Base-by-base conservation (phyloP, 2,113 vertebrate genomes). In the Cryptomyrus ogoouensis region DNA sequence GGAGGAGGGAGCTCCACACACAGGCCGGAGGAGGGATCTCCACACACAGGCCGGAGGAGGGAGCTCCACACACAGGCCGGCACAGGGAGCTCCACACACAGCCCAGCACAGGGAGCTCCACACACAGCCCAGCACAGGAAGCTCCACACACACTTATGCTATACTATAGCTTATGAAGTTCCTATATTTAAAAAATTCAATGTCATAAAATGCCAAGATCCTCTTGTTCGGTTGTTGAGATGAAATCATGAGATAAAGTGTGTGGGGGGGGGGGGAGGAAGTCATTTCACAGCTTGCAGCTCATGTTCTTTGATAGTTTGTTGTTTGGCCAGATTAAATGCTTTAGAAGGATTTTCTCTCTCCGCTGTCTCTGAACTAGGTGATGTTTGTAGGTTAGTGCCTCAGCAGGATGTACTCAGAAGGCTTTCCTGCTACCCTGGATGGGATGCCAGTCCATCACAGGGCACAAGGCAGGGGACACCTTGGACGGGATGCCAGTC, bases 311-410 rank as follows among this genome's bases (percentile, higher is more conserved):
- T 85, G 44, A 46, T 27, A 85, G 17, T n/a, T 21, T 85, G 24
- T 85, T 85, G 44, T 49, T 85, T 27, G 21, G 42, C n/a, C 83
- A n/a, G 42, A 85, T 85, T 47, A 85, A 85, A 85, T 85, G 21
- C 10, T 44, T 85, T 49, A 85, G 4, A 50, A n/a, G 46, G 44
- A 50, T 85, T 27, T 85, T 27, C 46, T n/a, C 47, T n/a, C 6
- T 46, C 24, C 3, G n/a, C 83, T 49, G 46, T 24, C 10, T 85
- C 47, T 47, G n/a, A 27, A 47, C 10, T 49, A 85, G 83, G 21
- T 49, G 17, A 21, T 27, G 3, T 24, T 49, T 47, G 83, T 12
- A 46, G 19, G 42, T 7, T 19, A 84, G 44, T 21, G 83, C 19
- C 15, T 47, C 83, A 24, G 21, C 9, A 15, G 80, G 10, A 44